These are phyloP conservation scores for Rhagoletis zephyria DNA, from an alignment of 1,140 invertebrate species.

Conservation along the genomic window DNA sequence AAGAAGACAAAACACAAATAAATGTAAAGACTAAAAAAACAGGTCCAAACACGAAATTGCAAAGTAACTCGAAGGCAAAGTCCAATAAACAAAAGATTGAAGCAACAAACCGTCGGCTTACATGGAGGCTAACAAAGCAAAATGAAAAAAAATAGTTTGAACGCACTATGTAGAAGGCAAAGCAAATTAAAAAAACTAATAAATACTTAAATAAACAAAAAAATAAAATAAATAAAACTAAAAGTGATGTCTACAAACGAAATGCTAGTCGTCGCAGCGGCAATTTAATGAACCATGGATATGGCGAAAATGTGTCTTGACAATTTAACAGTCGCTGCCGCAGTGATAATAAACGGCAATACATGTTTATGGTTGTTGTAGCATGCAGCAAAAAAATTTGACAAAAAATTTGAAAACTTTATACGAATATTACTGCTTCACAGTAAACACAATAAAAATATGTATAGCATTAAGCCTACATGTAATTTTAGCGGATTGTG, in stretches of 20 bases:
- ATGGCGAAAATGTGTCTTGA: constrained; percentile 1
- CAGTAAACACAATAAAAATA: not conserved
- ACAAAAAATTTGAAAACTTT: not conserved
- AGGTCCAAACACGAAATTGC: not conserved
- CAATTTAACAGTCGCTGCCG: not conserved
- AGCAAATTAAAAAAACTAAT: not conserved
- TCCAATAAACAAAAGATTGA: constrained; percentile 14
- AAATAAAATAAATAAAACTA: not conserved
- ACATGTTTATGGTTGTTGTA: constrained; percentile 14
- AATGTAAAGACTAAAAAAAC: not conserved
- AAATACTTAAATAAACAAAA: no score
- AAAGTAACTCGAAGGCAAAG: constrained; percentile 19
- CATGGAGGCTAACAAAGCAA: not conserved
- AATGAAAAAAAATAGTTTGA: no score
- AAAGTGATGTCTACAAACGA: not conserved
- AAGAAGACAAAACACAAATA: not conserved
- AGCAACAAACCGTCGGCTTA: not conserved
- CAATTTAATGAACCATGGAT: constrained; percentile 31
- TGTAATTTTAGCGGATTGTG: constrained; percentile 12
- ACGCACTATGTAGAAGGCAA: not conserved
- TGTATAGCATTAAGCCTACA: not conserved
- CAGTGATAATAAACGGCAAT: not conserved
- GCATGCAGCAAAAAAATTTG: not conserved
- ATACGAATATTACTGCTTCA: not conserved
- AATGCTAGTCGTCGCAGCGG: not conserved